Conservation (phyloP, 2,888 invertebrate species). For the Phoenoteleia sp. region DNA sequence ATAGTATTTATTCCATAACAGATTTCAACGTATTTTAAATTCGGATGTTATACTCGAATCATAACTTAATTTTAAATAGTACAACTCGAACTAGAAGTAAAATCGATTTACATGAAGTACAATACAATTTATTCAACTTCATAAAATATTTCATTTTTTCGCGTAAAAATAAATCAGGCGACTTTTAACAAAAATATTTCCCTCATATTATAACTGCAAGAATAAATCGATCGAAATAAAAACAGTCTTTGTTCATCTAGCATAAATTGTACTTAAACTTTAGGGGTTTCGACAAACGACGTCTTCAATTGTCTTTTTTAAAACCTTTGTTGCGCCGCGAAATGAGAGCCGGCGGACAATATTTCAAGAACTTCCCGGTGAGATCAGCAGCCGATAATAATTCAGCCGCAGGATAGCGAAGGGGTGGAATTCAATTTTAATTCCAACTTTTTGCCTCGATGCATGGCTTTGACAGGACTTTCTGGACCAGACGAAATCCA, state of each 20-base stretch:
- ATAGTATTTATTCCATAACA: too few relatives aligned
- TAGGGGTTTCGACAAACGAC: constrained; percentile 35
- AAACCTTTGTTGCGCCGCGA: constrained; percentile 51
- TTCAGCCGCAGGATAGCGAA: constrained; percentile 77
- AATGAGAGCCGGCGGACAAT: constrained; percentile 49
- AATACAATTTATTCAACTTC: too few relatives aligned
- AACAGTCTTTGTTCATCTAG: neutral
- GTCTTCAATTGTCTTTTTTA: constrained; percentile 60
- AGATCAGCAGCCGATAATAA: constrained; percentile 79
- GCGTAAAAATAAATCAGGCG: too few relatives aligned
- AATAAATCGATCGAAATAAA: neutral
- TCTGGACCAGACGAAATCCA: constrained; percentile 15
- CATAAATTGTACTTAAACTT: constrained; percentile 15
- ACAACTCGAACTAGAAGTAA: too few relatives aligned
- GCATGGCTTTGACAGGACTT: constrained; percentile 47
- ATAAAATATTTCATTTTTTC: too few relatives aligned
- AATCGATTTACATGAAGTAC: too few relatives aligned
- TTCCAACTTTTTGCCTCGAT: constrained; percentile 44
- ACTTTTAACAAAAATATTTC: too few relatives aligned
- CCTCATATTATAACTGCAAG: too few relatives aligned
- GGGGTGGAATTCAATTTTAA: constrained; percentile 79
- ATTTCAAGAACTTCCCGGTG: constrained; percentile 63
- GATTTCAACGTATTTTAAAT: too few relatives aligned
- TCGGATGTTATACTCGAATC: too few relatives aligned
- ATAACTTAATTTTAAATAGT: too few relatives aligned